These are phyloP conservation scores for Apantesis nais DNA, from an alignment of 2,888 invertebrate genomes.

Conservation along the genomic window DNA sequence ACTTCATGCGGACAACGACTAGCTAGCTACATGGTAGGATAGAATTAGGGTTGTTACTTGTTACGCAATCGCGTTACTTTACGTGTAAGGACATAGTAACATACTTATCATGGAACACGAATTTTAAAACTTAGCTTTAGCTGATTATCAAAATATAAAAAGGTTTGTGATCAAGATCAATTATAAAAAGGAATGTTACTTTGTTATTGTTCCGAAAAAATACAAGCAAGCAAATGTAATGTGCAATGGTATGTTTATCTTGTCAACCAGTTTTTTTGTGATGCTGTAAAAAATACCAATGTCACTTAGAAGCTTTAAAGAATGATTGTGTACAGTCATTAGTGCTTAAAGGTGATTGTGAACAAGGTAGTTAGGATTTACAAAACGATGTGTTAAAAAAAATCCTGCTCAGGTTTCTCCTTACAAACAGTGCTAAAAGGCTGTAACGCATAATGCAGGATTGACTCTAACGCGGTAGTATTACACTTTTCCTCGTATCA, in stretches of 20 bases:
- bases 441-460: not conserved
- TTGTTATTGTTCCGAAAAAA: too few relatives aligned
- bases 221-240: too few relatives aligned
- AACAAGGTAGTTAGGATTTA: not conserved
- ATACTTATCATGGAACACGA: too few relatives aligned
- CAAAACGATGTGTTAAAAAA: not conserved
- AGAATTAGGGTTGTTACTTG: not conserved
- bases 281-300: not conserved
- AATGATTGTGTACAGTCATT: not conserved
- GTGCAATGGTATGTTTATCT: too few relatives aligned
- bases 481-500: conserved; percentile 51
- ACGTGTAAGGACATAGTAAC: too few relatives aligned
- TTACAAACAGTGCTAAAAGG: not conserved
- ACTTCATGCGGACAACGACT: too few relatives aligned
- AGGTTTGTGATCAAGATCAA: too few relatives aligned
- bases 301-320: not conserved
- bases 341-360: not conserved
- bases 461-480: conserved; percentile 24
- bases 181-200: too few relatives aligned
- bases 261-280: not conserved
- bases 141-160: too few relatives aligned
- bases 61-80: not conserved
- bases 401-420: not conserved
- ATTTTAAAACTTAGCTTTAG: too few relatives aligned
- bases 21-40: not conserved